Evolutionary conservation across 2,797 vertebrate genomes (phyloP).

Genomic region (Rhabdomys pumilio): DNA sequence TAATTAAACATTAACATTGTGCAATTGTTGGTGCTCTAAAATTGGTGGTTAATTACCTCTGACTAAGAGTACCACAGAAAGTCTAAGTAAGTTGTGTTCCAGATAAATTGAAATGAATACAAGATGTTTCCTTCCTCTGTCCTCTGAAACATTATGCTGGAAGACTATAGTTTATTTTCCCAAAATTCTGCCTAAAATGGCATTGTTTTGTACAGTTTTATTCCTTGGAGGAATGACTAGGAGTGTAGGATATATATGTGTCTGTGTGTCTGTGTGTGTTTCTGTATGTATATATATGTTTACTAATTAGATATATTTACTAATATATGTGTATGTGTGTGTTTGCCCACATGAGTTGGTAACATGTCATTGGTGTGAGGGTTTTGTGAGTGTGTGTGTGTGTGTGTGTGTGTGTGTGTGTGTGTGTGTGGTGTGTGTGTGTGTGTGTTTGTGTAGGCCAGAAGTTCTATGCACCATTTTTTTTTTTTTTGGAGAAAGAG

Average conservation of each 20-base stretch:
- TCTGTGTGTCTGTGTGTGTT: too few species aligned
- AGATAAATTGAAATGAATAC: conserved; percentile 72
- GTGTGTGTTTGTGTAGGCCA: not conserved
- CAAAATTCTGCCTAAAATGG: conserved; percentile 30
- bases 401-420: not conserved
- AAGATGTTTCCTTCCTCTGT: conserved; percentile 63
- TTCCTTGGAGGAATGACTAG: conserved; percentile 50
- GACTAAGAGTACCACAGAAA: conserved; percentile 75
- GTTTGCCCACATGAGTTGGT: not conserved
- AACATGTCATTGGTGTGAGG: not conserved
- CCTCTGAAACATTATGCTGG: conserved; percentile 48
- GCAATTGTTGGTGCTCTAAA: conserved; percentile 83
- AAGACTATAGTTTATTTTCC: conserved; percentile 51
- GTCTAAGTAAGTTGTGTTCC: conserved; percentile 78
- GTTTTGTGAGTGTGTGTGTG: too few species aligned
- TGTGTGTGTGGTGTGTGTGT: too few species aligned
- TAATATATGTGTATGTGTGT: not conserved
- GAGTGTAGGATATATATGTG: not conserved
- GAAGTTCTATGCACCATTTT: not conserved
- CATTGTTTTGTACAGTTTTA: conserved; percentile 55
- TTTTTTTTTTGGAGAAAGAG: not conserved
- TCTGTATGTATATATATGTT: too few species aligned
- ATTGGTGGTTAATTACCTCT: conserved; percentile 82
- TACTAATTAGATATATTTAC: too few species aligned
- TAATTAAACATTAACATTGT: conserved; percentile 87